Conservation (phyloP, 23 tunicate species). For the Botrylloides violaceus region DNA sequence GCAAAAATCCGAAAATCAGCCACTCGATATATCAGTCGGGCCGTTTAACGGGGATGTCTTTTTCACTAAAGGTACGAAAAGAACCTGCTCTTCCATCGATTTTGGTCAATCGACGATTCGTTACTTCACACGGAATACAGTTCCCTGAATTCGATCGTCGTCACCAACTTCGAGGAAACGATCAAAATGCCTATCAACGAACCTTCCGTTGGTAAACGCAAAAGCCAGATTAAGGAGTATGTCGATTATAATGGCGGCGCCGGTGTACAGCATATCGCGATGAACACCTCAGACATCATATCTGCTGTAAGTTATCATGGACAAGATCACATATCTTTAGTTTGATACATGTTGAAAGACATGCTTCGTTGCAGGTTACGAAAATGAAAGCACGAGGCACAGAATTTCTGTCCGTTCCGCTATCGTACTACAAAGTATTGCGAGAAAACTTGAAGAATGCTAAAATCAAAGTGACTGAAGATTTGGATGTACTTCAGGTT, state of each 20-base stretch:
- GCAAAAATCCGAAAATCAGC: too few species aligned
- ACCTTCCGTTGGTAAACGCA: slow-evolving; percentile 90
- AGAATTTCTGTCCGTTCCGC: slow-evolving; percentile 81
- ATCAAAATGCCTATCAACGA: slow-evolving; percentile 98
- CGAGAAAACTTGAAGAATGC: slow-evolving; percentile 72
- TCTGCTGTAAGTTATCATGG: slow-evolving; percentile 49
- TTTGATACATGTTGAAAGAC: neutral
- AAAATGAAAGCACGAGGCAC: slow-evolving; percentile 62
- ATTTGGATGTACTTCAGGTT: slow-evolving; percentile 74
- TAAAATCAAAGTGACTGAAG: slow-evolving; percentile 70
- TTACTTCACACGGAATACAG: slow-evolving; percentile 97
- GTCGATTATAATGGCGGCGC: slow-evolving; percentile 97
- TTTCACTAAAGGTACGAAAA: slow-evolving; percentile 88
- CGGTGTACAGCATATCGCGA: slow-evolving; percentile 96
- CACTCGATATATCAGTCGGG: too few species aligned
- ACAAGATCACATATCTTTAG: neutral
- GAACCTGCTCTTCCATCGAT: slow-evolving; percentile 92
- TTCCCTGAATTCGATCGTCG: slow-evolving; percentile 80
- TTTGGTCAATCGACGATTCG: slow-evolving; percentile 96
- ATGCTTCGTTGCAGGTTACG: slow-evolving; percentile 17
- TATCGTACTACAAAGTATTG: slow-evolving; percentile 58
- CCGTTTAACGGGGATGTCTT: too few species aligned
- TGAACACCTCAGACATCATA: slow-evolving; percentile 65
- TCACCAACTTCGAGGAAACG: slow-evolving; percentile 89
- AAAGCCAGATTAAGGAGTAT: slow-evolving; percentile 95